A percentile compares a stretch with the other conserved stretches of the same genome.
Conservation (phyloP, 2,797 vertebrate genomes). For the Molossus alvarezi region DNA sequence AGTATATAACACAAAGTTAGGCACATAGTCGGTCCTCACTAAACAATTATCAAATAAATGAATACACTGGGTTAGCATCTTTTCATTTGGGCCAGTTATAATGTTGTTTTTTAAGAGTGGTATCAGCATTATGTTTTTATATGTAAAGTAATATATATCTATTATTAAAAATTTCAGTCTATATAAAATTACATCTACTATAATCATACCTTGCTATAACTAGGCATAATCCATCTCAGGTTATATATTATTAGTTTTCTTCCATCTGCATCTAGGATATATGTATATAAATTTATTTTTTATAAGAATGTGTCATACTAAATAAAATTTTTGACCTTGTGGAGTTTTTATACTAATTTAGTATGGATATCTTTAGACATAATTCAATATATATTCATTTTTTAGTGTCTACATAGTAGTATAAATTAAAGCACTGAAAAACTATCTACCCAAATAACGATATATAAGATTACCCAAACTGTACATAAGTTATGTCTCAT, state of each 20-base stretch:
- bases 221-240: background rate
- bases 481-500: slow-evolving; percentile 31
- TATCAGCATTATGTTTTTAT: slow-evolving; percentile 30
- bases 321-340: slow-evolving; percentile 39
- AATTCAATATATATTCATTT: background rate
- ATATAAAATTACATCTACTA: background rate
- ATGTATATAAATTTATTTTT: slow-evolving; percentile 23
- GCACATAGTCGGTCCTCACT: background rate
- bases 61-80: slow-evolving; percentile 13
- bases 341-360: slow-evolving; percentile 45
- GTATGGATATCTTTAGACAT: slow-evolving; percentile 10
- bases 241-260: slow-evolving; percentile 27
- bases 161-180: background rate
- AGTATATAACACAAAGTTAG: background rate
- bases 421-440: slow-evolving; percentile 57
- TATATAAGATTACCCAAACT: slow-evolving; percentile 44
- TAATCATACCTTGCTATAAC: background rate
- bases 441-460: background rate
- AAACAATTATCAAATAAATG: slow-evolving; percentile 26
- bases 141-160: slow-evolving; percentile 6
- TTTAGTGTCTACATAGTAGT: slow-evolving; percentile 52
- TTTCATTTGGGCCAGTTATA: slow-evolving; percentile 52
- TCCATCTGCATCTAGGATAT: slow-evolving; percentile 38
- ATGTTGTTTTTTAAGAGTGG: slow-evolving; percentile 39
- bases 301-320: background rate